Evolutionary conservation across 2,113 vertebrate species (phyloP), one percentile per base, ranked within the genome.

Genomic region (Antigone vipio): DNA sequence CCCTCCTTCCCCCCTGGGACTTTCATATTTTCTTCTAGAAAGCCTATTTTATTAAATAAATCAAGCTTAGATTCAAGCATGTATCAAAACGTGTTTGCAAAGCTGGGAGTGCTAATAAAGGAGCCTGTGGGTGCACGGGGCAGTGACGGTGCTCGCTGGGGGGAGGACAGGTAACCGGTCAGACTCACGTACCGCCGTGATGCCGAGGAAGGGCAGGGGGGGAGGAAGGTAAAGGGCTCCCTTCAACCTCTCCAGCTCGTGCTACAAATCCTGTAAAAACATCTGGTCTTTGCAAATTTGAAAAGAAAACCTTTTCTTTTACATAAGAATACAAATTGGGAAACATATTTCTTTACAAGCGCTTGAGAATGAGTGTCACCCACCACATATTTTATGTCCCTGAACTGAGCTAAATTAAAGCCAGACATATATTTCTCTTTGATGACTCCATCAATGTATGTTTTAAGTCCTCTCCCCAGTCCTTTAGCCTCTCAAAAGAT

Each of bases 371-470:
- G 32, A 76, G 62, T 60, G 77, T 72, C 84, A 68, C 62, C 66
- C 45, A 88, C 44, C 56, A 82, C 29, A 66, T 85, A 74, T 44
- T 29, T 89, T 64, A 81, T 56, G 66, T 81, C 62, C 58, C 81
- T 50, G 29, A 67, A 68, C 35, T 19, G 23, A 64, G 42, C 29
- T 62, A 92, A 95, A 95, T 82, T 87, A 69, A 95, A 95, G 81
- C 66, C 89, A 95, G 94, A 76, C 11, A 32, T 50, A 14, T 87
- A 53, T 69, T 89, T 87, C 35, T 85, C 84, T 94, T 82, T 85
- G 86, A 96, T 93, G 64, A 76, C 77, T 95, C 77, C 76, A 78
- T 93, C 84, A 89, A 92, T 76, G 63, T 91, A 85, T 66, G 38
- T 76, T 94, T 89, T 85, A 92, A 79, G 38, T 93, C 66, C 20